Evolutionary conservation across 2,113 vertebrate species (phyloP), one percentile per base, ranked within the genome.

Genomic region (Coreoperca whiteheadi): DNA sequence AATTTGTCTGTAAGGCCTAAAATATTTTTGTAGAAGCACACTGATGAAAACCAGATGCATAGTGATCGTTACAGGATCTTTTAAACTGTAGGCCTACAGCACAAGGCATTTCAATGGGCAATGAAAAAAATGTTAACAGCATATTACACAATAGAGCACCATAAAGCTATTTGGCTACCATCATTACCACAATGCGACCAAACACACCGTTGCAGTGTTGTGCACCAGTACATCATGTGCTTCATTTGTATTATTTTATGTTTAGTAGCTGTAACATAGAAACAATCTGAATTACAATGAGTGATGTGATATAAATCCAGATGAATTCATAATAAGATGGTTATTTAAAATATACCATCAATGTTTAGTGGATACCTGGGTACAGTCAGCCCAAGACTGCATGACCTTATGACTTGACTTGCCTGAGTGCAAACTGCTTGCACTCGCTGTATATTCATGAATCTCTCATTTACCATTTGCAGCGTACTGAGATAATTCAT

Each of bases 11-110:
- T 91, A 85, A 84, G 87, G 88, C 88, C 88, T 90, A 91, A 90
- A 79, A 87, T 93, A 90, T 93, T 95, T 93, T 94, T 94, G 48
- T 90, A 93, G 70, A 89, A 84, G 86, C 84, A 91, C 84, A 90
- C 75, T 90, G 79, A 84, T 64, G 71, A 87, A 89, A 87, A 86
- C 41, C 71, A 75, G 82, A 93, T 2, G 30, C 79, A 53, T 77
- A 73, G 43, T 46, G 43, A 74, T 77, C 25, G 53, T 41, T 69
- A 70, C 65, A 69, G 30, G 68, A 43, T 81, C 71, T 91, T 87
- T 84, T 88, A 75, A 92, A 85, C 11, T 61, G 43, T 30, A 69
- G 30, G 74, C 80, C 64, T 85, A 85, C 64, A 92, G 91, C 90
- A 94, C 88, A 93, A 84, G 51, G 46, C 10, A 68, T 91, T 90